Base-by-base conservation (phyloP, 2,797 vertebrate species). In the Anguilla obscura region DNA sequence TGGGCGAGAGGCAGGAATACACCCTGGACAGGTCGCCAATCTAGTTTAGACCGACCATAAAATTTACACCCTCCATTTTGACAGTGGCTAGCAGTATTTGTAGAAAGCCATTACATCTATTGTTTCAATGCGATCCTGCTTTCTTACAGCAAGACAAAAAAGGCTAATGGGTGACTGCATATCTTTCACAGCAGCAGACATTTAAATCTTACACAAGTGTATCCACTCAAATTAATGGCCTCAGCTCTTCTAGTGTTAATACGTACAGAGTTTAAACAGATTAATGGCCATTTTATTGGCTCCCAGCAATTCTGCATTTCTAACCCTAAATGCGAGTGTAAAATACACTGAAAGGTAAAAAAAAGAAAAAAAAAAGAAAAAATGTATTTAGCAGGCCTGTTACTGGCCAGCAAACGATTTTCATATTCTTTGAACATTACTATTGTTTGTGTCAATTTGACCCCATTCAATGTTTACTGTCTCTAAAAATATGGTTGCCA, bases 121-220 rank as follows among this genome's bases (percentile, higher is more conserved):
- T 56, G 54, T 56, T 56, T 56, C 4, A 4, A 66, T 66, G 24
- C 14, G 24, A 66, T 66, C 9, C 63, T n/a, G 63, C 63, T n/a
- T 66, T 66, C 63, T 66, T 66, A 66, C 63, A n/a, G 63, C 63
- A 27, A 66, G 63, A 66, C 24, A 66, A n/a, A n/a, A 27, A 66
- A 66, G 24, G n/a, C 24, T 66, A 66, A 66, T 66, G 63, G 63
- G 24, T 24, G 63, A 27, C 63, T 9, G n/a, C 63, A 66, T 66
- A 66, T 66, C 63, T 66, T 66, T 66, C 63, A 66, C 21, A n/a
- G 63, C 24, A 66, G 63, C n/a, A 66, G 63, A 66, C 24, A 66
- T 66, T 66, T 66, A 66, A 66, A 27, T 66, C n/a, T 66, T 66
- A 66, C 63, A 66, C 63, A 66, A 66, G 63, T 66, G 63, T 66